Evolutionary conservation across 2,797 vertebrate species (phyloP), one percentile per base, ranked within the genome.

Genomic region (Rhincodon typus): DNA sequence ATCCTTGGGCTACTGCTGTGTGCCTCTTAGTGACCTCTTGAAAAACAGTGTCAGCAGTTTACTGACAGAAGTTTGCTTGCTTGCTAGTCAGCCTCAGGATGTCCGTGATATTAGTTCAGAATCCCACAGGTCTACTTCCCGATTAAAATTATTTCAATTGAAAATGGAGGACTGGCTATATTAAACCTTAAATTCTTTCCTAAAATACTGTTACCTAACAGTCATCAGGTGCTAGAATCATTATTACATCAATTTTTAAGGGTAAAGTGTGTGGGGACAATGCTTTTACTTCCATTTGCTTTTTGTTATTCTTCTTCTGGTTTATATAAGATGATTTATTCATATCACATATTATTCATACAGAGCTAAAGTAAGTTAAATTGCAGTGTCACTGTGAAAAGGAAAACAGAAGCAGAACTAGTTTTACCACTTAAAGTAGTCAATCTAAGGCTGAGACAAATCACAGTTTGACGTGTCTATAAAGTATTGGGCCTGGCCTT

Each of bases 81-180:
- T 38, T 93, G 62, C 62, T 19, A 12, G 62, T 93, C 34, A 42
- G 90, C 66, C 62, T 67, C n/a, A 93, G 90, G 38, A 25, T 23
- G 21, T 67, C 62, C 57, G 7, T 66, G 53, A n/a, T 90, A 90
- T 90, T 90, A 90, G 87, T 66, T 90, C 5, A 90, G 87, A 90
- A 57, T 90, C 87, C 90, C 62, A 42, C 10, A 42, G 90, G 90
- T 93, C n/a, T 93, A 23, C 90, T 93, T 93, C 3, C 0, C 10
- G n/a, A 66, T 93, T 93, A 93, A 93, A 93, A 93, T 67, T 67
- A 93, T 69, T 67, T 93, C 38, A 69, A 69, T 67, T 67, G n/a
- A 38, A 93, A 93, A 67, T 38, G 25, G 88, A 91, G n/a, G 62
- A 93, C 8, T 42, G 21, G 90, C n/a, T 93, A 93, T 42, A 93